These are phyloP conservation scores for Seira ritae DNA, from an alignment of 2,888 invertebrate genomes.

Conservation along the genomic window DNA sequence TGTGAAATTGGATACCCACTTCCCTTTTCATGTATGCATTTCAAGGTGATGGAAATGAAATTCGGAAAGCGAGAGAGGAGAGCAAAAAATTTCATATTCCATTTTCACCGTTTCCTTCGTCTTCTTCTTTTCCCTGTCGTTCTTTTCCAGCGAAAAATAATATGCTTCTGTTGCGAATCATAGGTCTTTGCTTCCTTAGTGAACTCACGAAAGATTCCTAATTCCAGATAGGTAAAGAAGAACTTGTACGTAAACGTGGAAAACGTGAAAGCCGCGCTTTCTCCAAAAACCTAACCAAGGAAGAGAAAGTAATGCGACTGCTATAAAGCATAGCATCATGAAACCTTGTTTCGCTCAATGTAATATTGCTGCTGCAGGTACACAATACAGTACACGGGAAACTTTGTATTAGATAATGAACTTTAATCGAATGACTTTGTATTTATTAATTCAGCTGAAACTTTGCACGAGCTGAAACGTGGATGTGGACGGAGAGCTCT, in stretches of 20 bases:
- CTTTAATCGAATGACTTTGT: conserved; percentile 38
- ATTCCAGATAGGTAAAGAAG: conserved; percentile 16
- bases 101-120: conserved; percentile 34
- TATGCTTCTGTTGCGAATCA: conserved; percentile 26
- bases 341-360: no score
- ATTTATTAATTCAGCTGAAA: conserved; percentile 44
- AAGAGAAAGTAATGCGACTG: no score
- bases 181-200: no score
- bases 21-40: conserved; percentile 36
- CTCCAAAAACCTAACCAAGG: no score
- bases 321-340: no score
- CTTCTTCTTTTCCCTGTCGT: no score
- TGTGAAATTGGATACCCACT: conserved; percentile 48
- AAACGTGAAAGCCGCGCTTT: no score
- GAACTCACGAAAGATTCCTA: conserved; percentile 23
- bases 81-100: conserved; percentile 55
- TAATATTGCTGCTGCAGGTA: no score
- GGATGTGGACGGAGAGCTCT: background rate
- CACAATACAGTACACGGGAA: conserved; percentile 10
- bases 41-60: conserved; percentile 56
- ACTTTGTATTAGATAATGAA: conserved; percentile 42
- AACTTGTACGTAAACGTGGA: no score
- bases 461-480: background rate
- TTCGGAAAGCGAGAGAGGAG: conserved; percentile 30
- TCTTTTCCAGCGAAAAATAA: conserved; percentile 27